Conservation (phyloP, 2,113 vertebrate genomes). For the Prinia subflava region DNA sequence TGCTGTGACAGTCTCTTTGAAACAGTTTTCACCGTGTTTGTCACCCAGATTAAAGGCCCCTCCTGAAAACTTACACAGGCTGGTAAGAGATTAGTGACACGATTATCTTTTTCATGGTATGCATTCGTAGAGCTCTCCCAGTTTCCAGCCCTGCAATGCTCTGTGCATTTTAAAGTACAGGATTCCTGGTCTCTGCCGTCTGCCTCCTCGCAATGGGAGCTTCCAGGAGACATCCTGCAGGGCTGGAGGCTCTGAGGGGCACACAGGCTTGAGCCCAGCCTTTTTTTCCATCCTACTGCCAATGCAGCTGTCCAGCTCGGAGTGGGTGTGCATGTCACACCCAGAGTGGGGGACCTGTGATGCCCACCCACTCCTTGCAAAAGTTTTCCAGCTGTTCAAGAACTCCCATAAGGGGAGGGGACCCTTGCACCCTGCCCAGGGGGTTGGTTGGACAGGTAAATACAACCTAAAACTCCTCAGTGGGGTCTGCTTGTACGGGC, state of each 20-base stretch:
- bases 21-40: background rate
- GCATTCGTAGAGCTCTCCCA: background rate
- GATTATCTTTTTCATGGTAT: background rate
- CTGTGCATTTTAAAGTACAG: background rate
- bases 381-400: background rate
- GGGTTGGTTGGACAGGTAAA: background rate
- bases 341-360: background rate
- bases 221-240: background rate
- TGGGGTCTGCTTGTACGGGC: background rate
- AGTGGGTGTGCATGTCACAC: background rate
- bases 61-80: constrained; percentile 4
- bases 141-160: background rate
- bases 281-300: background rate
- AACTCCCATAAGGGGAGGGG: background rate
- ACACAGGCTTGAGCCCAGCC: background rate
- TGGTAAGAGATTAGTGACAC: constrained; percentile 11
- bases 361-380: background rate
- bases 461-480: background rate
- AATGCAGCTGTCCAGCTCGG: background rate
- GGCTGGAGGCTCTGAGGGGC: background rate
- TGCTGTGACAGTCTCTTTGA: constrained; percentile 43
- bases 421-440: background rate
- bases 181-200: background rate
- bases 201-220: background rate
- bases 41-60: constrained; percentile 40